Conservation (phyloP, 1,140 invertebrate genomes). For the Telenomus remus region DNA sequence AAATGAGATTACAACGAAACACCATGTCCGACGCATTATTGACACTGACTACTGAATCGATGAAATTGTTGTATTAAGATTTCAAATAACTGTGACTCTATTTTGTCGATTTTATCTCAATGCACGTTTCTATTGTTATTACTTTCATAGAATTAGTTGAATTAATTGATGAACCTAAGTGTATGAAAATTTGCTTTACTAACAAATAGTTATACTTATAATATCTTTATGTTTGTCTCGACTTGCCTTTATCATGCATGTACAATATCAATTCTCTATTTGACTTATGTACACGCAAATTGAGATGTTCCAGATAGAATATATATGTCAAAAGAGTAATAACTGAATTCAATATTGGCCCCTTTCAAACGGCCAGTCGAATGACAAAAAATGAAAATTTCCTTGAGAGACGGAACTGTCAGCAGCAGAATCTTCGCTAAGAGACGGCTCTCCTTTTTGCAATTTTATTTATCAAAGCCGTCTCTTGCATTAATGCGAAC, state of each 20-base stretch:
- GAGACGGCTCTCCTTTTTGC: slow-evolving; percentile 49
- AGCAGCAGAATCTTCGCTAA: slow-evolving; percentile 58
- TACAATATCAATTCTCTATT: slow-evolving; percentile 44
- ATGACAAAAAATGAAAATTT: slow-evolving; percentile 71
- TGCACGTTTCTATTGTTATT: no score
- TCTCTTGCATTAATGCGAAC: slow-evolving; percentile 30
- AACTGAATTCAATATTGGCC: slow-evolving; percentile 74
- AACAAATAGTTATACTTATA: slow-evolving; percentile 25
- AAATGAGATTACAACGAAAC: background rate
- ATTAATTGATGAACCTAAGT: slow-evolving; percentile 1
- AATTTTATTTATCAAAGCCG: slow-evolving; percentile 28
- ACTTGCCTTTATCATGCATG: slow-evolving; percentile 2
- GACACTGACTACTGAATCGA: slow-evolving; percentile 19
- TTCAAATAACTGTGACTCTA: no score
- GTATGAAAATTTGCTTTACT: slow-evolving; percentile 1
- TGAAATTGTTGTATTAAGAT: background rate
- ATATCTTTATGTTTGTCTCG: background rate
- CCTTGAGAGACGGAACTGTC: slow-evolving; percentile 67
- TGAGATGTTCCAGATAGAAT: slow-evolving; percentile 57
- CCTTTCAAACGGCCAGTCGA: slow-evolving; percentile 66
- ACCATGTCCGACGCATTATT: slow-evolving; percentile 17
- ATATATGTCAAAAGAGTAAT: slow-evolving; percentile 70
- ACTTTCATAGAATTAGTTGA: no score
- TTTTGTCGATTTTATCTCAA: no score
- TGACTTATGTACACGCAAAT: slow-evolving; percentile 48